A percentile compares a stretch with the other conserved stretches of the same genome.
Conservation (phyloP, 92 coral and sea anemone species). For the Porites evermanni region DNA sequence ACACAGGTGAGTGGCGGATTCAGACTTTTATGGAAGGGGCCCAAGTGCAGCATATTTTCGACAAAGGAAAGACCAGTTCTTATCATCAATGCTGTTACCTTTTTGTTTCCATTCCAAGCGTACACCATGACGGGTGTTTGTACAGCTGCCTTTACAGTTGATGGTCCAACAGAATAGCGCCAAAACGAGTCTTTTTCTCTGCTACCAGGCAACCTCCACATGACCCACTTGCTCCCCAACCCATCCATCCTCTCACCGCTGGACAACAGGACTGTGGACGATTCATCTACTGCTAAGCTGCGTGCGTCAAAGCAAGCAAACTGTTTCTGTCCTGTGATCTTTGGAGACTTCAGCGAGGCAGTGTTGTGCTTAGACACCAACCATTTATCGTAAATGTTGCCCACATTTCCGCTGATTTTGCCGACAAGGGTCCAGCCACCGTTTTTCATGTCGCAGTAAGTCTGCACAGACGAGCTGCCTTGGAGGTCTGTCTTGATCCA, state of each 20-base stretch:
- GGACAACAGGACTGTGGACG: constrained; percentile 65
- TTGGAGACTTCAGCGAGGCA: background rate
- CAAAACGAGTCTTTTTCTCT: constrained; percentile 60
- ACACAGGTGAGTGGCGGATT: too few species aligned
- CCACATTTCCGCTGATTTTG: constrained; percentile 76
- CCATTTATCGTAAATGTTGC: constrained; percentile 31
- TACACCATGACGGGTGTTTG: constrained; percentile 49
- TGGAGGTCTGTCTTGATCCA: constrained; percentile 78
- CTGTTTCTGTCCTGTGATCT: constrained; percentile 12
- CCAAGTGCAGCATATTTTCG: too few species aligned
- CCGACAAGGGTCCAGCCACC: constrained; percentile 86
- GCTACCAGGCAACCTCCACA: constrained; percentile 59
- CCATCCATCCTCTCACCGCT: constrained; percentile 56
- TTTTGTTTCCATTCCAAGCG: constrained; percentile 62
- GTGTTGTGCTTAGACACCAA: constrained; percentile 21
- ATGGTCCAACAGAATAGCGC: constrained; percentile 53
- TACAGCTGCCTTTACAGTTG: constrained; percentile 42
- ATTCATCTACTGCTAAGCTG: constrained; percentile 28
- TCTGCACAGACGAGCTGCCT: constrained; percentile 55
- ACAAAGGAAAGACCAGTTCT: too few species aligned
- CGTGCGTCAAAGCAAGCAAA: constrained; percentile 37
- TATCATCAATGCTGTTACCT: constrained; percentile 16
- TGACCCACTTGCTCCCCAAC: constrained; percentile 64
- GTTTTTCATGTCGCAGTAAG: constrained; percentile 84
- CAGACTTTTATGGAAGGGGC: too few species aligned